Base-by-base conservation (phyloP, 2,797 vertebrate species). In the Cuniculus paca region DNA sequence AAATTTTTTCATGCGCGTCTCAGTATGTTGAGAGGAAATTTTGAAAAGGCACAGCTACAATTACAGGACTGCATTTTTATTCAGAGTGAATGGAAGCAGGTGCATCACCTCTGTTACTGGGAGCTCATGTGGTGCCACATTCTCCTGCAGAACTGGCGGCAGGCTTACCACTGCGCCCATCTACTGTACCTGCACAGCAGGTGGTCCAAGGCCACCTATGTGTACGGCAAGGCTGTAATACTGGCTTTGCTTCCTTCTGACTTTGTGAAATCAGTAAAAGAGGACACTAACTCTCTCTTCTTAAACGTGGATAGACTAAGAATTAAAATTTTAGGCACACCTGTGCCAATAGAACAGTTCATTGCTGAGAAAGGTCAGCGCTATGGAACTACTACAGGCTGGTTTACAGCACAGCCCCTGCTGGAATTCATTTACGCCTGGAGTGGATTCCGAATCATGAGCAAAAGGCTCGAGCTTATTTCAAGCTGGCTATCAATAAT, bases 61-160 rank as follows among this genome's bases (percentile, higher is more conserved):
- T 99, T 99, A 97, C 97, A 99, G 93, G 98, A 98, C 11, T 99
- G 99, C 81, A 98, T 99, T 26, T 97, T 98, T 22, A 96, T 98
- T 1, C 99, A 99, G 97, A 97, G 99, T 4, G 99, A 99, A 95
- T 99, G 99, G 99, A 98, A 97, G 79, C 99, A 99, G 98, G 98
- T 99, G 84, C 99, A 99, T 95, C 99, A 99, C 96, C 98, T 99
- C 78, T 99, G 99, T 88, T 99, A 99, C 98, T 99, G 99, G 99
- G 99, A 99, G 97, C 98, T 99, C 92, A 99, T 99, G 99, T 99
- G 99, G 99, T 98, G 98, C 58, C 98, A 99, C 97, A 98, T 98
- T 70, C 99, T 99, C 42, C 98, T 99, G 83, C 99, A 99, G 87
- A 98, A 99, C 13, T 99, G 99, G 99, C 97, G 34, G 28, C 98